Conservation (phyloP, 2,113 vertebrate species). For the Hassar affinis region DNA sequence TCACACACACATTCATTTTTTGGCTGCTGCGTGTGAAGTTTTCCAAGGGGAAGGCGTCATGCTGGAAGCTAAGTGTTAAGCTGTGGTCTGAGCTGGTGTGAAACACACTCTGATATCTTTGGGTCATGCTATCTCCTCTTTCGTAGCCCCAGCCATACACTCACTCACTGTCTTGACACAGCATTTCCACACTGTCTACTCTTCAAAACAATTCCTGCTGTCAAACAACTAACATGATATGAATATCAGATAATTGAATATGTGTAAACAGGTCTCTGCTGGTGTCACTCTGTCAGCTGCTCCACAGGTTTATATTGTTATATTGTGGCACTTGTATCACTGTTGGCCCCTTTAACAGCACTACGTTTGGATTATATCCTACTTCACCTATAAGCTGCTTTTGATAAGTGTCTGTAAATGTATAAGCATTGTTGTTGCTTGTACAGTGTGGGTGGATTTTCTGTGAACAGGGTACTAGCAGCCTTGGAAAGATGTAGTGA, state of each 20-base stretch:
- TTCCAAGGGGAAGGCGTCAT: conserved; percentile 11
- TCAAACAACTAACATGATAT: not conserved
- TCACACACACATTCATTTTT: not conserved
- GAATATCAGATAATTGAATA: not conserved
- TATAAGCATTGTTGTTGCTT: not conserved
- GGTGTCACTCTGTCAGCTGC: not conserved
- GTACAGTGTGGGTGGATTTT: not conserved
- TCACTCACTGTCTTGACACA: not conserved
- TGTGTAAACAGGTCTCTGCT: not conserved
- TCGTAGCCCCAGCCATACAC: not conserved
- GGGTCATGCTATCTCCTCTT: not conserved
- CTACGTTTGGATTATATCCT: not conserved
- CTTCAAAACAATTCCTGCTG: conserved; percentile 1
- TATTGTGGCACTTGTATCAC: not conserved
- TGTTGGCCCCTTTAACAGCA: not conserved
- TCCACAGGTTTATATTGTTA: not conserved
- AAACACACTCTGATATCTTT: conserved; percentile 23
- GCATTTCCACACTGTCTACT: not conserved
- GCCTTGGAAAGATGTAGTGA: conserved; percentile 1
- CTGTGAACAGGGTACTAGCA: not conserved
- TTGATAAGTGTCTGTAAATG: not conserved
- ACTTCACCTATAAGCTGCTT: conserved; percentile 4
- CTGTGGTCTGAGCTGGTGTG: conserved; percentile 26
- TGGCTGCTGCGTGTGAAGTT: conserved; percentile 32
- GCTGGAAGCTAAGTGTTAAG: conserved; percentile 36